Evolutionary conservation across 2,797 vertebrate genomes (phyloP), one percentile per base, ranked within the genome.

Genomic region (Lateolabrax maculatus): DNA sequence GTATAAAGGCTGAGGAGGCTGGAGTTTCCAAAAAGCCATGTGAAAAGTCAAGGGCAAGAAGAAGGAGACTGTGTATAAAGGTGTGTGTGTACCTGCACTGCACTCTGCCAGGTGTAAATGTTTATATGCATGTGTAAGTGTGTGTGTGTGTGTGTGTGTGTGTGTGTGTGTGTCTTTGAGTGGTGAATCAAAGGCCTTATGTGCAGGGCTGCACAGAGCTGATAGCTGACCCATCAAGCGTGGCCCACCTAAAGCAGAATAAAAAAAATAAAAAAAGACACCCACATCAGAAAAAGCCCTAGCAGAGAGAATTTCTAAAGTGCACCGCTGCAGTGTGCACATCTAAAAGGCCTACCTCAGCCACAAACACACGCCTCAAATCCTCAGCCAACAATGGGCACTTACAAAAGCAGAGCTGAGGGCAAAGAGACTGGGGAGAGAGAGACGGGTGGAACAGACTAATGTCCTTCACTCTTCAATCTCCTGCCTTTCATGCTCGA

Each of bases 201-300:
- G 79, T 81, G 87, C 89, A 82, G 81, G 87, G 77, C 92, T 94
- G 94, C 91, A 84, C 75, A 81, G 86, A 88, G 91, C 93, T 91
- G 94, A 95, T 94, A 95, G 91, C 93, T 91, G 89, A 91, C 84
- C 90, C 83, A 89, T 89, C 81, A 85, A 89, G 85, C 84, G 71
- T 87, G 74, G 82, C 89, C 84, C 87, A 94, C 92, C 91, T 86
- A 83, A 87, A 86, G 83, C 80, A 61, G 56, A 80, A 85, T 71
- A 68, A 82, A 83, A 77, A 77, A 74, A n/a, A n/a, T n/a, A n/a
- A n/a, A n/a, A n/a, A n/a, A n/a, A n/a, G n/a, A 70, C 75, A 83
- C 53, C 77, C 56, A 86, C 85, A 87, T 89, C 87, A 89, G 84
- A 88, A 82, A 87, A 87, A 89, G 68, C 77, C 71, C 77, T 75